Percentiles rank a stretch among this genome's conserved stretches.
phyloP scores from a whole-genome alignment of 2,888 invertebrate species.

The Hypolimnas misippus region DNA sequence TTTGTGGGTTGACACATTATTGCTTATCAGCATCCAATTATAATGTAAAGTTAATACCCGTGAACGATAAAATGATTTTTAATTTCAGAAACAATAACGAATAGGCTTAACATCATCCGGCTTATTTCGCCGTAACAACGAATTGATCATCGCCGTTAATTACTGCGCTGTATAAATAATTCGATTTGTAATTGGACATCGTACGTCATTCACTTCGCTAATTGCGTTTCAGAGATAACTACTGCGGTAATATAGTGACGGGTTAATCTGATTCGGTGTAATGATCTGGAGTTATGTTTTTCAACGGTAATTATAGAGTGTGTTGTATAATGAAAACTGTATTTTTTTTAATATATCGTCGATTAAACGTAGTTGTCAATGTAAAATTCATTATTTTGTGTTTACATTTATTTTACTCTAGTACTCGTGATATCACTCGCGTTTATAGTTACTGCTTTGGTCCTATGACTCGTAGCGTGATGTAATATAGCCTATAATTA shows the following conservation, averaged over 20 bases:
- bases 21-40: too few relatives aligned
- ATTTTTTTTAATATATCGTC: neutral
- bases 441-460: too few relatives aligned
- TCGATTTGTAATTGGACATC: constrained; percentile 26
- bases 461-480: too few relatives aligned
- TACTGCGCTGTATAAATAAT: constrained; percentile 19
- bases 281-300: constrained; percentile 1
- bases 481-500: too few relatives aligned
- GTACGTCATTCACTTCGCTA: constrained; percentile 19
- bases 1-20: too few relatives aligned
- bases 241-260: constrained; percentile 8
- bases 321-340: neutral
- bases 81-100: neutral
- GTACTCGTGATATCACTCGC: too few relatives aligned
- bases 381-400: too few relatives aligned
- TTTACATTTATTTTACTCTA: too few relatives aligned
- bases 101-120: neutral
- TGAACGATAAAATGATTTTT: neutral
- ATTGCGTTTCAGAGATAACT: constrained; percentile 25
- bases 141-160: constrained; percentile 16
- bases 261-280: constrained; percentile 16
- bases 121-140: neutral
- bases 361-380: too few relatives aligned
- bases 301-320: neutral
- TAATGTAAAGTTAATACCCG: neutral